A percentile compares a stretch with the other conserved stretches of the same genome.
phyloP scores from a whole-genome alignment of 2,797 vertebrate genomes.

The Acanthurus tractus region DNA sequence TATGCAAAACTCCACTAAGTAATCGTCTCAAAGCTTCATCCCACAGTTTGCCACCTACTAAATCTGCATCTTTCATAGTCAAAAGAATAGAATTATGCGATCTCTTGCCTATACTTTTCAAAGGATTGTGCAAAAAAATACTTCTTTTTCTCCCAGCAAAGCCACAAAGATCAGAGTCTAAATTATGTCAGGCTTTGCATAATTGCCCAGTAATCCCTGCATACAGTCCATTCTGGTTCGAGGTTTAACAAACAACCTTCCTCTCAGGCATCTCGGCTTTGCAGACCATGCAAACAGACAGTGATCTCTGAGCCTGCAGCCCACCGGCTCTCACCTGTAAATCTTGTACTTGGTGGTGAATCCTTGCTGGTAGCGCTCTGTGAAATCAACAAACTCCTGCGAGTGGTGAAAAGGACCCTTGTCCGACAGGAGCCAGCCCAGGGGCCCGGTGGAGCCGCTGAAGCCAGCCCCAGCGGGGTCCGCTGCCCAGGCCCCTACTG shows the following conservation, averaged over 20 bases:
- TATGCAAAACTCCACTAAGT: constrained; percentile 59
- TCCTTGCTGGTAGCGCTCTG: constrained; percentile 96
- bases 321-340: constrained; percentile 90
- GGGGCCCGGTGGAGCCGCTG: constrained; percentile 91
- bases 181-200: background rate
- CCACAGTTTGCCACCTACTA: constrained; percentile 50
- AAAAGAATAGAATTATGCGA: constrained; percentile 29
- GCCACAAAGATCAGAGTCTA: background rate
- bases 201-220: background rate
- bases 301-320: background rate
- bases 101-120: background rate
- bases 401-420: constrained; percentile 97
- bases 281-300: background rate
- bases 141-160: background rate
- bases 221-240: background rate
- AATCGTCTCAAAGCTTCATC: constrained; percentile 48
- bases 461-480: constrained; percentile 87
- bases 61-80: constrained; percentile 42
- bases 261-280: background rate
- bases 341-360: constrained; percentile 99
- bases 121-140: background rate
- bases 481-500: constrained; percentile 83
- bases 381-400: constrained; percentile 97
- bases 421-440: constrained; percentile 97
- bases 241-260: constrained; percentile 4